phyloP scores from a whole-genome alignment of 2,113 vertebrate species.

The Prionailurus viverrinus region DNA sequence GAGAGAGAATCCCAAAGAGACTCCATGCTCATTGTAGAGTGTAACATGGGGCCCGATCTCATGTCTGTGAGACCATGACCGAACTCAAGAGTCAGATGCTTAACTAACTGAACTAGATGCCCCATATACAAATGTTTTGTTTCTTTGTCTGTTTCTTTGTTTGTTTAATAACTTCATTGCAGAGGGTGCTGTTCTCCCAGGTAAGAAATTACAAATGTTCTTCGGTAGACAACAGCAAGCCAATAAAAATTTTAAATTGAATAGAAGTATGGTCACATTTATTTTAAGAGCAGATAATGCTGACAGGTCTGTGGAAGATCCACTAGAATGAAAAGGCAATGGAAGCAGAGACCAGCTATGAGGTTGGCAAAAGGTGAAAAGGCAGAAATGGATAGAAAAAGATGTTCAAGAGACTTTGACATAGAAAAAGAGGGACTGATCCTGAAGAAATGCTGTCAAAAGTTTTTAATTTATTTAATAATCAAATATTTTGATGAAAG shows the following conservation, averaged over 20 bases:
- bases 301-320: not conserved
- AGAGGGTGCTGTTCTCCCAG: not conserved
- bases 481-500: not conserved
- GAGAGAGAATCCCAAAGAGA: too few species aligned
- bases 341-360: not conserved
- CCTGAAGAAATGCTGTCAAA: not conserved
- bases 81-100: too few species aligned
- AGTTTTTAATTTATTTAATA: slow-evolving; percentile 1
- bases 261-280: not conserved
- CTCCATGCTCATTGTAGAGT: too few species aligned
- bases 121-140: not conserved
- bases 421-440: not conserved
- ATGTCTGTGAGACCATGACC: too few species aligned
- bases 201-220: not conserved
- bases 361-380: not conserved
- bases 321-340: not conserved
- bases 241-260: not conserved
- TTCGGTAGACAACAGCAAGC: not conserved
- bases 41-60: too few species aligned
- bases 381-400: not conserved
- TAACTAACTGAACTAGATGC: too few species aligned
- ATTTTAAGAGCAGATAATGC: not conserved
- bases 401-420: not conserved
- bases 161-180: not conserved
- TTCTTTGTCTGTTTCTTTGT: too few species aligned